Base-by-base conservation (phyloP, 2,888 invertebrate species). In the Habroteleia sp. region DNA sequence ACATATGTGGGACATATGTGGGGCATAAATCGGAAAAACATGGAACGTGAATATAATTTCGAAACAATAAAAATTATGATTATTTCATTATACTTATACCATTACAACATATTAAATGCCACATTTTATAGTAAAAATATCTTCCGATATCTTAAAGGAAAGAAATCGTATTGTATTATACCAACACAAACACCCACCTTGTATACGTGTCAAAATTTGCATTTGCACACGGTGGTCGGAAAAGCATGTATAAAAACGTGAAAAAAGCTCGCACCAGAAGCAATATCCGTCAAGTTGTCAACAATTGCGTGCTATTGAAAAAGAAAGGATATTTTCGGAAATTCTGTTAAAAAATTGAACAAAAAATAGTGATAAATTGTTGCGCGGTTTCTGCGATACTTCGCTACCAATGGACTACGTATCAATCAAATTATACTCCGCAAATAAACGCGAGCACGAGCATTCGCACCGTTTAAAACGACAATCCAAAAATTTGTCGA, bases 281-380 rank as follows among this genome's bases (percentile, higher is more conserved):
- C 66, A 66, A 66, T 66, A 66, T 46, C 54, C 52, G 54, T 65
- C 65, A 65, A 44, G 44, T 65, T 54, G 41, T 56, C 56, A 66
- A 56, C 56, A 56, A 39, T 54, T 54, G 25, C 3, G 13, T 16
- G 16, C n/a, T 33, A 50, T 41, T 48, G 42, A 54, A 42, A 50
- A 65, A 50, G 11, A 50, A 42, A 42, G 7, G 11, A 63, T 13
- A 31, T 11, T 65, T 52, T 35, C 11, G 44, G 50, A 42, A 50
- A 52, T 50, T 41, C 31, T 25, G 10, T 7, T 10, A 11, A 33
- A 52, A 54, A 39, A 29, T 8, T 20, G 7, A 4, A 27, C n/a
- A 48, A 35, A 60, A 60, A 29, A 60, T 4, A 25, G 20, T 23
- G 35, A 60, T 46, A 48, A 48, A 60, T 46, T 60, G 44, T 44